phyloP scores from a whole-genome alignment of 2,113 vertebrate species.

The Anas platyrhynchos region DNA sequence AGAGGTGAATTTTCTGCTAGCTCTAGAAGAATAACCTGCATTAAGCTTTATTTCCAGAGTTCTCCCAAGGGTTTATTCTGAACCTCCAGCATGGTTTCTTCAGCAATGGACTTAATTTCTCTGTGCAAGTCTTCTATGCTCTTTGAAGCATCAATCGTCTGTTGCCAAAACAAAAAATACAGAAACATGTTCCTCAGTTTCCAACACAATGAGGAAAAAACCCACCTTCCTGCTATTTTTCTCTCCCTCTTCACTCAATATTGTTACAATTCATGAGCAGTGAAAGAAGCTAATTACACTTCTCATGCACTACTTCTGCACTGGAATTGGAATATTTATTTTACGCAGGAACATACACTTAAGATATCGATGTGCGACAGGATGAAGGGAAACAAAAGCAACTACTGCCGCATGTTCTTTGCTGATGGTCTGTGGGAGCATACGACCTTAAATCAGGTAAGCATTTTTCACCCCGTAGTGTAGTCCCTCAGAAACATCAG shows the following conservation, averaged over 20 bases:
- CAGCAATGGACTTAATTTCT: constrained; percentile 78
- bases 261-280: not conserved
- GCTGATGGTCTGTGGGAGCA: not conserved
- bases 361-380: not conserved
- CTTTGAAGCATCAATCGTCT: constrained; percentile 88
- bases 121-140: constrained; percentile 85
- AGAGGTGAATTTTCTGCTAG: not conserved
- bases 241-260: not conserved
- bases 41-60: constrained; percentile 83
- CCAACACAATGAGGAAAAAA: not conserved
- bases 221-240: not conserved
- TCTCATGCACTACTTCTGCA: not conserved
- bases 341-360: not conserved
- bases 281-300: not conserved
- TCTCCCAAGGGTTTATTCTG: constrained; percentile 77
- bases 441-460: not conserved
- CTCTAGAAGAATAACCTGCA: not conserved
- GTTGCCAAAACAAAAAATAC: not conserved
- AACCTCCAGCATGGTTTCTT: constrained; percentile 71
- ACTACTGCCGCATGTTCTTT: not conserved
- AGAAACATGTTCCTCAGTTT: not conserved
- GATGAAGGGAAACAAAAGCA: not conserved
- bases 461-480: not conserved
- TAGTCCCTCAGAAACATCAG: not conserved
- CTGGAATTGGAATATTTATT: not conserved